Base-by-base conservation (phyloP, 2,888 invertebrate species). In the Villa cingulata region DNA sequence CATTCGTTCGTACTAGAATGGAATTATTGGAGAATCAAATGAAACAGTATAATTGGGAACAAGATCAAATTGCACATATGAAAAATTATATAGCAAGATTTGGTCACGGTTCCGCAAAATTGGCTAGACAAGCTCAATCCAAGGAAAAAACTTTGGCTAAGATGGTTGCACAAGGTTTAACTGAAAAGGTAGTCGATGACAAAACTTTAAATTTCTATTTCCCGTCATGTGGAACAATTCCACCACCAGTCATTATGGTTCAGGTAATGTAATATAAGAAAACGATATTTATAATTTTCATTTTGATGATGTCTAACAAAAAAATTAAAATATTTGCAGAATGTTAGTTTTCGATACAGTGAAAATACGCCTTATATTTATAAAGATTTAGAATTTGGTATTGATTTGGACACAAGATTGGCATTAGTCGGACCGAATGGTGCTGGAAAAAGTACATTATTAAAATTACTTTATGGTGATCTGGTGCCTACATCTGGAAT, bases 41-140 rank as follows among this genome's bases (percentile, higher is more conserved):
- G 80, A 99, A 99, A 68, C 91, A 92, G 63, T 98, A 96, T 71
- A 92, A 95, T 62, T 98, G 98, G 98, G 97, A 99, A 70, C 98
- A 99, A 68, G 94, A 95, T 70, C 97, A 98, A 72, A 97, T 99
- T 54, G 78, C 91, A 51, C 92, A 98, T 63, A 99, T 98, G 97
- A 98, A 98, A 81, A 95, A 97, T 68, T 98, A 98, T 68, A 96
- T 98, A 55, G 97, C 97, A 0, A 77, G 98, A 46, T 98, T 99
- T 70, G 98, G 98, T 76, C 98, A 98, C 74, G 98, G 98, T 61
- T 94, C 92, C 15, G 98, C 97, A 0, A 98, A 98, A 72, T 71
- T 99, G 54, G 98, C 98, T 1, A 77, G 98, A 50, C 98, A 99
- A 67, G 98, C 98, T 10, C 98, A 99, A 71, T 96, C 95, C 54